Base-by-base conservation (phyloP, 2,797 vertebrate species). In the Coilia nasus region DNA sequence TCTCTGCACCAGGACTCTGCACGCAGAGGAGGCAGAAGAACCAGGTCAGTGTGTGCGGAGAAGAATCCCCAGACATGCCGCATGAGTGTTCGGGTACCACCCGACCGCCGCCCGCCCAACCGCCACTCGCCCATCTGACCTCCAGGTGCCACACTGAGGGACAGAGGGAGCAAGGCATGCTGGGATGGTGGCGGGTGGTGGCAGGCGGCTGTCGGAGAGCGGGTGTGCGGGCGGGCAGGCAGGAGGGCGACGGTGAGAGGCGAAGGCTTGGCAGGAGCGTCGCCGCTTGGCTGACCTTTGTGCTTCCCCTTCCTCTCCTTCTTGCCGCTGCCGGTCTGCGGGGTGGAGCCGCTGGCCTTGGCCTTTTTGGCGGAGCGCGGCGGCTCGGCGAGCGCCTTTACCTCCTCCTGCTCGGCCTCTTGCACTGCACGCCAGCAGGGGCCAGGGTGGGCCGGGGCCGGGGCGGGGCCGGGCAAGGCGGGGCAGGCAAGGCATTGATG, bases 301-400 rank as follows among this genome's bases (percentile, higher is more conserved):
- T 97, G 97, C 91, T 97, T 98, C 83, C 96, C 97, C 93, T 96
- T 98, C 95, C 97, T 97, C 95, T 99, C 98, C 93, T 97, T 99
- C 94, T 96, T 97, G 88, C 95, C 91, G 90, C 96, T 97, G 95
- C 96, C 96, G 7, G 96, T 96, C 92, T 98, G 98, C 83, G 95
- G 97, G 85, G 97, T 97, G 0, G 96, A 94, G 78, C 94, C 94
- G 80, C 96, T 93, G 0, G 95, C 96, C 96, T 96, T 98, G 93
- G 94, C 86, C 94, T 97, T 99, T 96, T 98, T 98, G 93, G 96
- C 93, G 62, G 98, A 96, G 94, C 97, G 97, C 87, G 96, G 95
- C 87, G 94, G 94, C 80, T 98, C 96, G 41, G 93, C 92, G 90
- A 93, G 91, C 91, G 95, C 95, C 93, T 97, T 97, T 91, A 93